These are phyloP conservation scores for Montipora sp. DNA, from an alignment of 64 coral and sea anemone genomes.

Conservation along the genomic window DNA sequence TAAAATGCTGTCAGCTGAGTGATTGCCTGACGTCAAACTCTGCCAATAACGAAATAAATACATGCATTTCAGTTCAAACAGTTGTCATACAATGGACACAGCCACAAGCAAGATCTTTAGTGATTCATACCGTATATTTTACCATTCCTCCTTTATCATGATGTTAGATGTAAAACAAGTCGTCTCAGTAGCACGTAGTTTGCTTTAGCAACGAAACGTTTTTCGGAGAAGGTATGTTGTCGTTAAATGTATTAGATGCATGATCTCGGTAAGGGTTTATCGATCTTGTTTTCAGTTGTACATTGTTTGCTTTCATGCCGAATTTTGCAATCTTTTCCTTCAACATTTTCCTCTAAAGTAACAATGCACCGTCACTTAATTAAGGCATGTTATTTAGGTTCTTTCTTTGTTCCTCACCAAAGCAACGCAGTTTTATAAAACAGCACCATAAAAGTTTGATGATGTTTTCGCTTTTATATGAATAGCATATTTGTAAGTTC, in stretches of 20 bases:
- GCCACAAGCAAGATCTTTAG: neutral
- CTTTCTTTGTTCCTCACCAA: neutral
- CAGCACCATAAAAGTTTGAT: no score
- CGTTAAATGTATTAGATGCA: neutral
- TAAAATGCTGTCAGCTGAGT: neutral
- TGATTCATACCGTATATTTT: neutral
- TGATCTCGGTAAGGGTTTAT: neutral
- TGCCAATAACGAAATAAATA: neutral
- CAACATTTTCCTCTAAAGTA: no score
- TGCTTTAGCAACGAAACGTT: neutral
- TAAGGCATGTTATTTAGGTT: neutral
- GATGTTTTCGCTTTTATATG: no score
- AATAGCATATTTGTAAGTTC: no score
- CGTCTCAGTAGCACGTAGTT: neutral
- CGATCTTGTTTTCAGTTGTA: neutral
- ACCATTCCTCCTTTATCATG: neutral
- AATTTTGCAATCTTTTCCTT: no score
- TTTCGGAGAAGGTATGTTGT: neutral
- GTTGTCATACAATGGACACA: neutral
- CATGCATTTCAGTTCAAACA: neutral
- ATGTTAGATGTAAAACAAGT: neutral
- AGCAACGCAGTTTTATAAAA: no score
- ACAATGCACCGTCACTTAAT: no score
- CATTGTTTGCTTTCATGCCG: neutral
- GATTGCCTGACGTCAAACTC: slow-evolving; percentile 25